Conservation (phyloP, 2,113 vertebrate species). For the Eublepharis macularius region DNA sequence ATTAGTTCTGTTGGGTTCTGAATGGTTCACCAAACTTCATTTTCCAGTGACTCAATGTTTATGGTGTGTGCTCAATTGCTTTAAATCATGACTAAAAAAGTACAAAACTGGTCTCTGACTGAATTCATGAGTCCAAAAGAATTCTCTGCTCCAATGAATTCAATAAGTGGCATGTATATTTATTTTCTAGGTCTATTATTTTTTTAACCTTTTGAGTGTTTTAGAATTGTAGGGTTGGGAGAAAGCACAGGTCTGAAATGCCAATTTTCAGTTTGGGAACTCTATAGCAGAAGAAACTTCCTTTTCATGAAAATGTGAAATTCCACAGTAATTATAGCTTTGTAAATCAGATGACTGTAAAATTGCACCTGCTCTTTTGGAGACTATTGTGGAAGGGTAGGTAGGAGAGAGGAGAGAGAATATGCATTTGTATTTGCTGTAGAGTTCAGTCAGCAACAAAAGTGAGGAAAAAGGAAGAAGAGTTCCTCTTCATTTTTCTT, state of each 20-base stretch:
- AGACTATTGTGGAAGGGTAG: not conserved
- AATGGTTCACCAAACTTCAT: slow-evolving; percentile 68
- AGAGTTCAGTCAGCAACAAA: not conserved
- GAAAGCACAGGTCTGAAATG: slow-evolving; percentile 54
- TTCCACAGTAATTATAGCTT: slow-evolving; percentile 52
- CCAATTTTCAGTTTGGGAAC: slow-evolving; percentile 59
- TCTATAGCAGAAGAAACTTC: slow-evolving; percentile 40
- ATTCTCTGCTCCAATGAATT: slow-evolving; percentile 69
- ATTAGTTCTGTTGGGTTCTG: slow-evolving; percentile 64
- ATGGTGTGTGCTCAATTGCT: slow-evolving; percentile 73
- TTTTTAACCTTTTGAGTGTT: slow-evolving; percentile 62
- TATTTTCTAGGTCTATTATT: slow-evolving; percentile 62
- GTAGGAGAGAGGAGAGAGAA: not conserved
- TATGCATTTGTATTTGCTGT: not conserved
- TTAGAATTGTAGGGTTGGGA: slow-evolving; percentile 62
- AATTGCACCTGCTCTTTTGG: slow-evolving; percentile 33
- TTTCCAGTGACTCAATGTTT: slow-evolving; percentile 66
- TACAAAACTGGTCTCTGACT: slow-evolving; percentile 69
- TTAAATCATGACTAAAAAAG: slow-evolving; percentile 73
- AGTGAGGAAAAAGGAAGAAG: slow-evolving; percentile 13
- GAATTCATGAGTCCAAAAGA: slow-evolving; percentile 67
- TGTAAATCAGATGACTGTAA: slow-evolving; percentile 39
- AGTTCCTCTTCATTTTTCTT: not conserved
- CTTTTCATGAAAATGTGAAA: slow-evolving; percentile 25
- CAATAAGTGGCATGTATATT: slow-evolving; percentile 57